phyloP scores from a whole-genome alignment of 2,113 vertebrate species.

The Ictalurus furcatus region DNA sequence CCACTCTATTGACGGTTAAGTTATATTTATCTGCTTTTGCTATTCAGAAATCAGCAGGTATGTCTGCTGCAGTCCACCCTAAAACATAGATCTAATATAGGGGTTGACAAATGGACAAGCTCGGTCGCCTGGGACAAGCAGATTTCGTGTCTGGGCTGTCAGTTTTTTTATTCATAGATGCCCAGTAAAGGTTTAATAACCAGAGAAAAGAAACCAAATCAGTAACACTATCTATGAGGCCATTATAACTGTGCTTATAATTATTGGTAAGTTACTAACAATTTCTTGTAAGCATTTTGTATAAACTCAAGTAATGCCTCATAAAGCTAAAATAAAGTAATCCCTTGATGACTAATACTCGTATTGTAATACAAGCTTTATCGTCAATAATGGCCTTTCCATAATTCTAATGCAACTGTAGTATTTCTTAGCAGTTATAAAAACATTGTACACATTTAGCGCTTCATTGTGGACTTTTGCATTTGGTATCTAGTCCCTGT shows the following conservation, averaged over 20 bases:
- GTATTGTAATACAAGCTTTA: neutral
- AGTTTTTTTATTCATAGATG: neutral
- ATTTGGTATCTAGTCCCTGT: neutral
- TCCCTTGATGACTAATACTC: neutral
- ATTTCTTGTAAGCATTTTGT: neutral
- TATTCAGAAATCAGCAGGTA: constrained; percentile 15
- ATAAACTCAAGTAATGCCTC: neutral
- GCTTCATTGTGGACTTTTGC: neutral
- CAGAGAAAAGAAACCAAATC: neutral
- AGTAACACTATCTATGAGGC: neutral
- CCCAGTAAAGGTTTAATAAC: neutral
- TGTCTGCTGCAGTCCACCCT: neutral
- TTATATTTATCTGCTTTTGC: constrained; percentile 18
- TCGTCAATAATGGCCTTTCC: neutral
- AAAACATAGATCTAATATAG: neutral
- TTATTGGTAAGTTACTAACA: neutral
- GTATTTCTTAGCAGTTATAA: neutral
- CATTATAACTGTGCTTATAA: neutral
- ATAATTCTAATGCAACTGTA: neutral
- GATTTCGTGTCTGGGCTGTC: neutral
- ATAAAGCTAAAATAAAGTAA: neutral
- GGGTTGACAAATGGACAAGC: neutral
- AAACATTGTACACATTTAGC: neutral
- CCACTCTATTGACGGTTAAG: constrained; percentile 5
- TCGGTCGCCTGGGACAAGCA: neutral